Conservation (phyloP, 2,888 invertebrate genomes). For the Xestoiulus laeticollis region DNA sequence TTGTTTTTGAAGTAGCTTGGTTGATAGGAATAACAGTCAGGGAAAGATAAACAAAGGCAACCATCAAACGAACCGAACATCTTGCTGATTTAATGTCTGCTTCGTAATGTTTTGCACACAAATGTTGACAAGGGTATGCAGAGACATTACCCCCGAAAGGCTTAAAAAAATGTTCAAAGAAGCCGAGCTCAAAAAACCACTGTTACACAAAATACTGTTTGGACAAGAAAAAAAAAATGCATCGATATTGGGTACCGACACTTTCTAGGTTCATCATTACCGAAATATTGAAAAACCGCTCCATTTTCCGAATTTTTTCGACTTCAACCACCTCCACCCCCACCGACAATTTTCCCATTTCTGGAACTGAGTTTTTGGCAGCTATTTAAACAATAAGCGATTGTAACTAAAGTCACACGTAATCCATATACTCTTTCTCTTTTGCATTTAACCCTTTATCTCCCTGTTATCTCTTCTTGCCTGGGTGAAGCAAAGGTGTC, state of each 20-base stretch:
- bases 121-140: not conserved
- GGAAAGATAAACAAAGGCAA: not conserved
- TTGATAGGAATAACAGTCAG: not conserved
- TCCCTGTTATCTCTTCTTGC: conserved; percentile 1
- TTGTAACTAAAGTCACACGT: not conserved
- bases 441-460: not conserved
- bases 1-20: no score
- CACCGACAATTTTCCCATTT: not conserved
- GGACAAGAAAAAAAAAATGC: not conserved
- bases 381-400: conserved; percentile 24
- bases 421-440: not conserved
- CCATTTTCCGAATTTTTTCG: not conserved
- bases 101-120: not conserved
- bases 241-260: not conserved
- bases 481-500: not conserved
- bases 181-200: no score
- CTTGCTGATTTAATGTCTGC: not conserved
- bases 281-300: not conserved
- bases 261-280: not conserved
- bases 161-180: not conserved
- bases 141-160: not conserved
- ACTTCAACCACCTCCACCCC: not conserved
- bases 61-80: conserved; percentile 1
- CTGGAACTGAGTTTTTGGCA: conserved; percentile 18
- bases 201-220: no score